Conservation (phyloP, 2,113 vertebrate genomes). For the Zosterops hypoxanthus region DNA sequence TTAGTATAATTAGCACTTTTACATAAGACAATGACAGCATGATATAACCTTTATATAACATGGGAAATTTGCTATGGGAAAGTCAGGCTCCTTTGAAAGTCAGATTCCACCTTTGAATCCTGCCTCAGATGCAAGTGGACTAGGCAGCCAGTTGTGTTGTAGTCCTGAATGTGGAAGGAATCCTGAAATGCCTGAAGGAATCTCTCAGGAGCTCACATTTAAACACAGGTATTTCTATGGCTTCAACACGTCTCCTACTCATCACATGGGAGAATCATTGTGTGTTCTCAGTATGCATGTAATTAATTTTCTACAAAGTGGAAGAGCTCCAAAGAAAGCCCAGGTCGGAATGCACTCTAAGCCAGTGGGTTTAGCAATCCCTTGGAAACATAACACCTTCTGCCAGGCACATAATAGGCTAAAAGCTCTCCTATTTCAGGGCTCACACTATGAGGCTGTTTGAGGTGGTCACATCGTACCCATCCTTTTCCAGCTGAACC, state of each 20-base stretch:
- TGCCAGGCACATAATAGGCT: background rate
- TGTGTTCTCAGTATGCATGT: background rate
- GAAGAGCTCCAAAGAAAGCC: slow-evolving; percentile 40
- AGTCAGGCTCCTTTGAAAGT: background rate
- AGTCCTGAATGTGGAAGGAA: background rate
- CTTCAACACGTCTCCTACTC: background rate
- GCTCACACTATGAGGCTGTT: background rate
- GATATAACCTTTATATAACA: background rate
- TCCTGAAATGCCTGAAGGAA: background rate
- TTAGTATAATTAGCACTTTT: background rate
- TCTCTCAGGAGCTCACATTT: background rate
- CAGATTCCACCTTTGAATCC: background rate
- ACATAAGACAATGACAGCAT: background rate
- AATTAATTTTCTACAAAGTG: slow-evolving; percentile 52
- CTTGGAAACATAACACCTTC: slow-evolving; percentile 2
- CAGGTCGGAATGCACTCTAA: background rate
- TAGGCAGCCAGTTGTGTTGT: background rate
- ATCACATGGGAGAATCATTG: background rate
- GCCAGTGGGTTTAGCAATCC: background rate
- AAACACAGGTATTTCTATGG: background rate
- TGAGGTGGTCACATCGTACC: background rate
- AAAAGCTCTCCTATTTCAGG: background rate
- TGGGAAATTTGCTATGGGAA: background rate
- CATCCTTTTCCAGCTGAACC: background rate
- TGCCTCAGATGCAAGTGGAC: background rate